phyloP scores from a whole-genome alignment of 2,888 invertebrate genomes.

The Pyrgus malvae region DNA sequence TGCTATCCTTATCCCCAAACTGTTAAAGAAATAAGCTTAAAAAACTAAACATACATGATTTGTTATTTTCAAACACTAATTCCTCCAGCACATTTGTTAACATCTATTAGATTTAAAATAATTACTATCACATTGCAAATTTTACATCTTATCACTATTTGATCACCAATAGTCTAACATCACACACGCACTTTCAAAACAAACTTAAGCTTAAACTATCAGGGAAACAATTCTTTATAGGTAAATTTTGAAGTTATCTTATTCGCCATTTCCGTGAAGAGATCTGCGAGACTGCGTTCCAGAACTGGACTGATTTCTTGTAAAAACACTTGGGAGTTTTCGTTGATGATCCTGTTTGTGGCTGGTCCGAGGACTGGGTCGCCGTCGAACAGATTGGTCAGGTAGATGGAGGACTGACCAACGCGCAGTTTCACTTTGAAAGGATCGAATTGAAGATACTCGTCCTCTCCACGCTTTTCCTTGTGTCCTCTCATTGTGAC shows the following conservation, averaged over 20 bases:
- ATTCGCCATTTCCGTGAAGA: slow-evolving; percentile 86
- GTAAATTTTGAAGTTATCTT: slow-evolving; percentile 86
- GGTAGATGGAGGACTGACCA: slow-evolving; percentile 81
- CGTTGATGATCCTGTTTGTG: slow-evolving; percentile 85
- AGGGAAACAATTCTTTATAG: slow-evolving; percentile 86
- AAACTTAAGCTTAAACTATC: too few species aligned
- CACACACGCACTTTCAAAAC: not conserved
- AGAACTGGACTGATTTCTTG: slow-evolving; percentile 85
- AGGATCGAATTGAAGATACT: slow-evolving; percentile 84
- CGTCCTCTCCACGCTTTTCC: slow-evolving; percentile 77
- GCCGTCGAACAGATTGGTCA: slow-evolving; percentile 86
- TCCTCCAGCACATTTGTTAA: not conserved
- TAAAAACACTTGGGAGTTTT: slow-evolving; percentile 85
- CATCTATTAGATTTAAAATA: slow-evolving; percentile 13
- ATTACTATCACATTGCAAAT: slow-evolving; percentile 29
- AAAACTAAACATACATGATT: too few species aligned
- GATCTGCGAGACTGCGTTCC: slow-evolving; percentile 83
- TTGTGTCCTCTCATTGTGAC: slow-evolving; percentile 84
- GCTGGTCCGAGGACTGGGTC: slow-evolving; percentile 85
- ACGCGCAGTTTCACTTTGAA: slow-evolving; percentile 84
- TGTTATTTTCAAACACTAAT: slow-evolving; percentile 5
- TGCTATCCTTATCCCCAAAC: too few species aligned
- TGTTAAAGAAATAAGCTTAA: too few species aligned
- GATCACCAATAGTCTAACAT: slow-evolving; percentile 24
- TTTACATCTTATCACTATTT: slow-evolving; percentile 15